Base-by-base conservation (phyloP, 2,888 invertebrate genomes). In the Phasia obesa region DNA sequence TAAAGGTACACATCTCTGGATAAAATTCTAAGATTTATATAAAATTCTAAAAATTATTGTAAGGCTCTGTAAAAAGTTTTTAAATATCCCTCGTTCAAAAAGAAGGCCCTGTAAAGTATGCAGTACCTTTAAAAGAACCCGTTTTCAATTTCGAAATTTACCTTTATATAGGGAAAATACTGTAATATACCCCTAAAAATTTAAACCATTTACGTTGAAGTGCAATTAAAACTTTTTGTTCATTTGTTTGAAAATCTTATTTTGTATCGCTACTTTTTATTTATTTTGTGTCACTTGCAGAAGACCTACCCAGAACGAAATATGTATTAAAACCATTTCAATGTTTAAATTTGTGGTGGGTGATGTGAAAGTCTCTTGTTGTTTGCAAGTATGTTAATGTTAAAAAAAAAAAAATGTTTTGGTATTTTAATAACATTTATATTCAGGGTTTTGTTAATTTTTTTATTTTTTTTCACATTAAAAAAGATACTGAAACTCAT, bases 311-410 rank as follows among this genome's bases (percentile, higher is more conserved):
- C 55, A 55, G 13, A 42, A 19, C 6, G 1, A 15, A 44, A 44
- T 21, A n/a, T 47, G 5, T 17, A 17, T 7, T 47, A 31, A 17
- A 21, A 6, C 21, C 0, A 38, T 42, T 73, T 59, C 4, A 17
- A 9, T 42, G 44, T 49, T 31, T 4, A 57, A 35, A 17, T 17
- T 21, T 13, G n/a, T 21, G 38, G 80, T 69, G 55, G 69, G 74
- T 69, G 75, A 17, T 60, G 76, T 55, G 65, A 81, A 76, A 76
- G 71, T 76, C 35, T 55, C 44, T 62, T 65, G 38, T 55, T 55
- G 11, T 49, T 74, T 57, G 15, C 42, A 59, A 25, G 11, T 6
- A 42, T 19, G 42, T 44, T 35, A 53, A 44, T 73, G 6, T 25
- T 51, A 35, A 17, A 35, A 35, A 67, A 57, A 59, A 38, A 15